phyloP scores from a whole-genome alignment of 1,140 invertebrate genomes.

The Bombyx mandarina region DNA sequence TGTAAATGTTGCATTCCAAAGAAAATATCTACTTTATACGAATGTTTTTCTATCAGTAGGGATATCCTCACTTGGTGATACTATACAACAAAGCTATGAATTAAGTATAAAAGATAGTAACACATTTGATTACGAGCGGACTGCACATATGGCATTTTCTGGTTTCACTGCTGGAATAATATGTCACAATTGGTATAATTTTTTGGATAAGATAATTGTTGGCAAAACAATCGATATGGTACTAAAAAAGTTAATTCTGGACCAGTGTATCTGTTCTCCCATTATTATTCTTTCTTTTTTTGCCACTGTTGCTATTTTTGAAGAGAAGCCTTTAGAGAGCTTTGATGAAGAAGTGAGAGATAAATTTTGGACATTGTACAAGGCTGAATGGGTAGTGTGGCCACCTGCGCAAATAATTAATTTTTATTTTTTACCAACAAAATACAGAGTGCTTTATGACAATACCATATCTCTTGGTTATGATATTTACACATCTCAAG shows the following conservation, averaged over 20 bases:
- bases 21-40: constrained; percentile 83
- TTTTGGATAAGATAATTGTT: constrained; percentile 76
- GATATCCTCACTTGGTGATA: constrained; percentile 83
- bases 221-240: constrained; percentile 78
- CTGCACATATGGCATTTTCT: constrained; percentile 82
- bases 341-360: constrained; percentile 77
- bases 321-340: constrained; percentile 73
- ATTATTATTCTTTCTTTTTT: constrained; percentile 86
- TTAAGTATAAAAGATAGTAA: constrained; percentile 73
- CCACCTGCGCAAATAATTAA: constrained; percentile 81
- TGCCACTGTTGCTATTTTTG: constrained; percentile 79
- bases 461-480: constrained; percentile 89
- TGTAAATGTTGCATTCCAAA: constrained; percentile 68
- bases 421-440: constrained; percentile 86
- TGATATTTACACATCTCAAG: constrained; percentile 90
- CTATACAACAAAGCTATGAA: constrained; percentile 87
- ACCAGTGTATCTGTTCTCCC: constrained; percentile 90
- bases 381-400: constrained; percentile 84
- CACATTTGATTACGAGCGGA: constrained; percentile 76
- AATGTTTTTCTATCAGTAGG: constrained; percentile 84
- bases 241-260: constrained; percentile 86
- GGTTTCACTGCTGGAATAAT: constrained; percentile 83
- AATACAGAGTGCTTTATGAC: constrained; percentile 88
- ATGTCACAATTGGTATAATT: constrained; percentile 82
- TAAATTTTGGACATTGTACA: constrained; percentile 84